These are phyloP conservation scores for Entomobrya multifasciata DNA, from an alignment of 2,888 invertebrate species.

Conservation along the genomic window DNA sequence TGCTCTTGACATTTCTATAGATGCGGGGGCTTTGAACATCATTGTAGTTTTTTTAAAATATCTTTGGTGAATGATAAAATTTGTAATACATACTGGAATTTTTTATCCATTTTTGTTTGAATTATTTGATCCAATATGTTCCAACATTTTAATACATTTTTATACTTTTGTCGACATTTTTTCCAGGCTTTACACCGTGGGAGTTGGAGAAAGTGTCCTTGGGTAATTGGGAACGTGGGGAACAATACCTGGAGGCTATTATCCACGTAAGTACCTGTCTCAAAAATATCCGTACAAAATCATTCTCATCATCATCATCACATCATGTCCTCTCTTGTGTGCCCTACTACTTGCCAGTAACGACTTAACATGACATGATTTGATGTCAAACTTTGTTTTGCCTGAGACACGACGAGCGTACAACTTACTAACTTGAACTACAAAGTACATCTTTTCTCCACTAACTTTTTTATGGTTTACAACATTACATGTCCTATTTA, in stretches of 20 bases:
- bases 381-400: constrained; percentile 42
- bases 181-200: constrained; percentile 84
- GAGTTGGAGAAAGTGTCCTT: constrained; percentile 84
- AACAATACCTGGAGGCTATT: constrained; percentile 86
- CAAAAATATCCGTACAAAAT: not conserved
- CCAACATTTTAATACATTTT: not conserved
- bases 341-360: constrained; percentile 21
- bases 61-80: no score
- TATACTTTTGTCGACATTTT: constrained; percentile 33
- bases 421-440: not conserved
- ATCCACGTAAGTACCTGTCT: constrained; percentile 84
- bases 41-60: no score
- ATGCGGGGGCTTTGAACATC: no score
- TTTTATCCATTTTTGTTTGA: not conserved
- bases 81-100: no score
- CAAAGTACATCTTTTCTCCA: constrained; percentile 6
- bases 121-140: not conserved
- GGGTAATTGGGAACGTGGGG: constrained; percentile 90
- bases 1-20: no score
- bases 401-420: no score
- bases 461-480: constrained; percentile 42
- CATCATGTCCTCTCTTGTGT: not conserved
- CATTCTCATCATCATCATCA: not conserved
- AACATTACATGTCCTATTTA: constrained; percentile 40
- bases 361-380: constrained; percentile 56